These are phyloP conservation scores for Trachymyrmex cornetzi DNA, from an alignment of 1,140 invertebrate species.

Conservation along the genomic window DNA sequence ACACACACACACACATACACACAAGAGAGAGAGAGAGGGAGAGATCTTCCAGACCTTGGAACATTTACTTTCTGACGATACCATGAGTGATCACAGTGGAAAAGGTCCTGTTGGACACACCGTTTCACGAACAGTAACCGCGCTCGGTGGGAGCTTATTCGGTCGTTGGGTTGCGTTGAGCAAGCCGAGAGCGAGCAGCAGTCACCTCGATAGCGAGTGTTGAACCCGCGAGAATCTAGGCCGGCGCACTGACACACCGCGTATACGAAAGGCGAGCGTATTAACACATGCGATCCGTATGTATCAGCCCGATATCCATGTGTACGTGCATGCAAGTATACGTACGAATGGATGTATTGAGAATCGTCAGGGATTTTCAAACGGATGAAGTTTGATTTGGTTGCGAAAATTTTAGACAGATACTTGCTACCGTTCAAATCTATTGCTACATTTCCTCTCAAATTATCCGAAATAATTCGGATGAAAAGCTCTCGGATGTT, in stretches of 20 bases:
- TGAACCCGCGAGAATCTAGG: conserved; percentile 86
- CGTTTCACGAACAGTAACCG: conserved; percentile 67
- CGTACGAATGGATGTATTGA: conserved; percentile 29
- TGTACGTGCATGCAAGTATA: conserved; percentile 66
- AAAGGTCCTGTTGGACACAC: conserved; percentile 69
- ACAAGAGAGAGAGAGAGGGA: too few species aligned
- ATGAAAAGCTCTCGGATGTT: not conserved
- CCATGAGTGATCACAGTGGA: conserved; percentile 15
- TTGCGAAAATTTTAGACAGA: conserved; percentile 26
- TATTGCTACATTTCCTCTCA: not conserved
- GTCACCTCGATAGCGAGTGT: conserved; percentile 87
- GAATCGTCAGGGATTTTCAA: conserved; percentile 41
- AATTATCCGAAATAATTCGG: not conserved
- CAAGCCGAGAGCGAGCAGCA: conserved; percentile 83
- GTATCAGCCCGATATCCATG: conserved; percentile 24
- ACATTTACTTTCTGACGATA: conserved; percentile 27
- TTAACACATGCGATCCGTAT: conserved; percentile 68
- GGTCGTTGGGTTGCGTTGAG: conserved; percentile 83
- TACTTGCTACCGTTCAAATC: too few species aligned
- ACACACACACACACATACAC: too few species aligned
- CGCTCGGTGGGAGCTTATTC: conserved; percentile 78
- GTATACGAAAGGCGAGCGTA: conserved; percentile 77
- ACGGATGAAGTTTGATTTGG: not conserved
- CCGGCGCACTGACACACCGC: conserved; percentile 80
- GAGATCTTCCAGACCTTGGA: conserved; percentile 19